Evolutionary conservation across 2,888 invertebrate genomes (phyloP).

Genomic region (Rhagonycha lutea): DNA sequence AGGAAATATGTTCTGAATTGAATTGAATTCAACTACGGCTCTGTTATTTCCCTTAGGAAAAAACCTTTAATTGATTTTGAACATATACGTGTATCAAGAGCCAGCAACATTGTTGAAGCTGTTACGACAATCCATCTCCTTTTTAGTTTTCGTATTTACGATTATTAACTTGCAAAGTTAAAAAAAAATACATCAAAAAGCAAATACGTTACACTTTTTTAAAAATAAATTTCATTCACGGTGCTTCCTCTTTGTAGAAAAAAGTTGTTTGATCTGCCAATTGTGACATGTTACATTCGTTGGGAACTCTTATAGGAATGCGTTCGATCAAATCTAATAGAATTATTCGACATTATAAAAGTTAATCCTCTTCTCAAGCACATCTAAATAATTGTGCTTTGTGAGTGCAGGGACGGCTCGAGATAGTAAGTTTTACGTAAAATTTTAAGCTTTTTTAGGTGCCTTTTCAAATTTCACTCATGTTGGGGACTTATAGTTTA

Average conservation of each 20-base stretch:
- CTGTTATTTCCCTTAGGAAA: constrained; percentile 17
- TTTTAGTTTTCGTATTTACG: background rate
- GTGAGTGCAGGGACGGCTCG: background rate
- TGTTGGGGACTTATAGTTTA: too few relatives aligned
- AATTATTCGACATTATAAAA: background rate
- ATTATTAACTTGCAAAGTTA: background rate
- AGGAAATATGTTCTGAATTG: background rate
- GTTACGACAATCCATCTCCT: background rate
- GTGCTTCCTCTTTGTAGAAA: background rate
- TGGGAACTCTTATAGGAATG: background rate
- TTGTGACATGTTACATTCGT: background rate
- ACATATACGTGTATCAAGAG: background rate
- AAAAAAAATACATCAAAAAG: background rate
- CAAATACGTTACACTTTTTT: background rate
- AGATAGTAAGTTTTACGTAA: background rate
- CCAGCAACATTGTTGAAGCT: background rate
- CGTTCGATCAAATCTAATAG: background rate
- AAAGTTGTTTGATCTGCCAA: background rate
- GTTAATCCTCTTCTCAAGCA: background rate
- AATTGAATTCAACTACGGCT: constrained; percentile 16
- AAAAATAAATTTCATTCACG: background rate
- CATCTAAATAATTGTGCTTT: background rate
- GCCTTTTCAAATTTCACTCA: too few relatives aligned
- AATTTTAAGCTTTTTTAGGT: too few relatives aligned
- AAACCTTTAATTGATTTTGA: constrained; percentile 9